These are phyloP conservation scores for Mastomys natalensis DNA, from an alignment of 2,113 vertebrate genomes.

Conservation along the genomic window DNA sequence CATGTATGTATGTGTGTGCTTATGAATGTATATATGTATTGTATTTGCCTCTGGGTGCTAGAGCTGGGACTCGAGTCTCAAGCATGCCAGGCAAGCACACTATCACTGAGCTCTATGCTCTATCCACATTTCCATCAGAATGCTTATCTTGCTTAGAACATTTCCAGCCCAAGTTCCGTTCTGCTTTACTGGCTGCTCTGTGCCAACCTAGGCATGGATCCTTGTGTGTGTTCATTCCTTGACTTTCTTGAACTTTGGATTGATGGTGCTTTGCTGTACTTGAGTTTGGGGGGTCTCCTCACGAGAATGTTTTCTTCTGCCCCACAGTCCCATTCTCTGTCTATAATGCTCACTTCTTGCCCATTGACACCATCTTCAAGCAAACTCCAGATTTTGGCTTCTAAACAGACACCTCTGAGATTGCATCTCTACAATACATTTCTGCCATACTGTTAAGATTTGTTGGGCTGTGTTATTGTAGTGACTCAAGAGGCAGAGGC, in stretches of 20 bases:
- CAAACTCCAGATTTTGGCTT: neutral
- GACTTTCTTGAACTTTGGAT: neutral
- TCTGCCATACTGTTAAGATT: neutral
- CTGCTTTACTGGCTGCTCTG: neutral
- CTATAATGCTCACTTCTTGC: neutral
- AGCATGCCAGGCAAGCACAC: too few species aligned
- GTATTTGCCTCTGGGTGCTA: neutral
- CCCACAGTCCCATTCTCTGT: neutral
- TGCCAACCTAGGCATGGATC: neutral
- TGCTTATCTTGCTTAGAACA: neutral
- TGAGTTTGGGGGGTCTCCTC: neutral
- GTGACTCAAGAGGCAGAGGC: neutral
- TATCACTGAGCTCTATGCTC: neutral
- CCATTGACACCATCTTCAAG: neutral
- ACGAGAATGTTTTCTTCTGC: neutral
- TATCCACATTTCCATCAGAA: neutral
- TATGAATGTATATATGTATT: too few species aligned
- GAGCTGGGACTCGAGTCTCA: neutral
- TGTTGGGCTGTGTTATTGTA: neutral
- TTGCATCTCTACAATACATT: neutral
- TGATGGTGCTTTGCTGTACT: neutral
- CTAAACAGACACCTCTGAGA: neutral
- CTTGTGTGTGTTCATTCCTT: accelerated
- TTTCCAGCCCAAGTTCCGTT: neutral
- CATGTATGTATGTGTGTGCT: too few species aligned